These are phyloP conservation scores for Caenorhabditis japonica DNA, from an alignment of 2,888 invertebrate species.

Conservation along the genomic window DNA sequence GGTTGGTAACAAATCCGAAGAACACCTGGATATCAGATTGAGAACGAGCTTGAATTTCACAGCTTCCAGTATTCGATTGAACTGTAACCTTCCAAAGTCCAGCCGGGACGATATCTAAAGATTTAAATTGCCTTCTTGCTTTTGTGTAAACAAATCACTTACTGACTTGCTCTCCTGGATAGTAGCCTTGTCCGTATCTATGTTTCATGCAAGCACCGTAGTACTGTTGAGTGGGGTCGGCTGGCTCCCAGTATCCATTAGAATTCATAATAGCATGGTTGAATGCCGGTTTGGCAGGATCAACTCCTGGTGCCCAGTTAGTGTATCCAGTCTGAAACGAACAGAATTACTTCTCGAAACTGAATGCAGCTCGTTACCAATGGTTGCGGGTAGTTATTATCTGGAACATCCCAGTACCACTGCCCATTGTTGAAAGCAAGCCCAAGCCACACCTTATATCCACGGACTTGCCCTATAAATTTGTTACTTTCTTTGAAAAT, in stretches of 20 bases:
- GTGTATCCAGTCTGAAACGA: slow-evolving; percentile 50
- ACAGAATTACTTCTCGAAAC: no score
- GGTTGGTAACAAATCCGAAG: slow-evolving; percentile 66
- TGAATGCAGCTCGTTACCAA: no score
- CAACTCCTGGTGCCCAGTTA: slow-evolving; percentile 58
- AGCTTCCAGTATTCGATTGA: slow-evolving; percentile 53
- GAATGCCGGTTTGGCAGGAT: slow-evolving; percentile 38
- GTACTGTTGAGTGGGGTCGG: slow-evolving; percentile 28
- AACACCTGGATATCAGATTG: slow-evolving; percentile 69
- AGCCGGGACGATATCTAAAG: slow-evolving; percentile 61
- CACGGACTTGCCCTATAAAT: slow-evolving; percentile 38
- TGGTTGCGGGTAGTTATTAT: slow-evolving; percentile 44
- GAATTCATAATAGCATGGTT: slow-evolving; percentile 62
- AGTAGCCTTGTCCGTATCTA: slow-evolving; percentile 61
- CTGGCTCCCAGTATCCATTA: slow-evolving; percentile 59
- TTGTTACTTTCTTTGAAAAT: background rate
- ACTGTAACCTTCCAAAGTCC: slow-evolving; percentile 66
- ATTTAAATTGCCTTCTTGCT: background rate
- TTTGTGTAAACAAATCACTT: slow-evolving; percentile 1
- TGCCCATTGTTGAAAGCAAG: slow-evolving; percentile 46
- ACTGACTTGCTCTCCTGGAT: slow-evolving; percentile 58
- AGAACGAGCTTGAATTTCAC: slow-evolving; percentile 62
- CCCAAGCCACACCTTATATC: slow-evolving; percentile 58
- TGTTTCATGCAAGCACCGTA: slow-evolving; percentile 63
- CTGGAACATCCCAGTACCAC: slow-evolving; percentile 67